Percentiles rank a stretch among this genome's conserved stretches.
Evolutionary conservation across 64 coral and sea anemone genomes (phyloP).

Genomic region (Dendronephthya gigantea): DNA sequence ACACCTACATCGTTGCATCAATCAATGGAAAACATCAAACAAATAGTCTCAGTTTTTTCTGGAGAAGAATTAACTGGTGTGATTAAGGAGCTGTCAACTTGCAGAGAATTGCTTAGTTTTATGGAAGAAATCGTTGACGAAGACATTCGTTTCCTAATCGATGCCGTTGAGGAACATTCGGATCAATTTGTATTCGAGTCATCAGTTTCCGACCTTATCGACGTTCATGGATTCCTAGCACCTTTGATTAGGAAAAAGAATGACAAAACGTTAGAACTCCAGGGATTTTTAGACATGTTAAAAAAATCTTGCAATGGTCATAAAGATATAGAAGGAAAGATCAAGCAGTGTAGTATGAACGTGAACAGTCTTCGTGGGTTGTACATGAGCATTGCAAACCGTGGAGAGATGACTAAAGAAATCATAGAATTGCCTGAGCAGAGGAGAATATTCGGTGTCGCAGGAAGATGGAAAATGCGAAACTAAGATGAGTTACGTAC

Average conservation of each 20-base stretch:
- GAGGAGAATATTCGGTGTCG: constrained; percentile 16
- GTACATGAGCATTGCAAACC: constrained; percentile 65
- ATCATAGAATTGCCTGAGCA: constrained; percentile 67
- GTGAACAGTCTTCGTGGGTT: constrained; percentile 73
- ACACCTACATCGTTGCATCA: not conserved
- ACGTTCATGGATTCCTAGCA: constrained; percentile 4
- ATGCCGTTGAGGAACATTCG: constrained; percentile 4
- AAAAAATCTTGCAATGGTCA: not conserved
- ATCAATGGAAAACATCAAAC: not conserved
- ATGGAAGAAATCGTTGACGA: not conserved
- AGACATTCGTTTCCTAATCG: constrained; percentile 2
- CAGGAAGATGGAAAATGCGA: not conserved
- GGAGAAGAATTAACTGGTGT: not conserved
- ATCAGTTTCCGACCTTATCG: not conserved
- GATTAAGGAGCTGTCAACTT: not conserved
- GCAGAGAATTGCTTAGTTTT: not conserved
- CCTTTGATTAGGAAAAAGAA: not conserved
- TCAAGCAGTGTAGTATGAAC: constrained; percentile 48
- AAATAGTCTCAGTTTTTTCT: not conserved
- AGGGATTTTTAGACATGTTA: not conserved
- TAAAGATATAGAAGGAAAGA: constrained; percentile 68
- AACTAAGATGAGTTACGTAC: not conserved
- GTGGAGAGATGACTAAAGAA: constrained; percentile 86
- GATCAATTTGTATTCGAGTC: constrained; percentile 4
- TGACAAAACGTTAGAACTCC: not conserved